Conservation (phyloP, 2,113 vertebrate genomes). For the Chloropsis hardwickii region DNA sequence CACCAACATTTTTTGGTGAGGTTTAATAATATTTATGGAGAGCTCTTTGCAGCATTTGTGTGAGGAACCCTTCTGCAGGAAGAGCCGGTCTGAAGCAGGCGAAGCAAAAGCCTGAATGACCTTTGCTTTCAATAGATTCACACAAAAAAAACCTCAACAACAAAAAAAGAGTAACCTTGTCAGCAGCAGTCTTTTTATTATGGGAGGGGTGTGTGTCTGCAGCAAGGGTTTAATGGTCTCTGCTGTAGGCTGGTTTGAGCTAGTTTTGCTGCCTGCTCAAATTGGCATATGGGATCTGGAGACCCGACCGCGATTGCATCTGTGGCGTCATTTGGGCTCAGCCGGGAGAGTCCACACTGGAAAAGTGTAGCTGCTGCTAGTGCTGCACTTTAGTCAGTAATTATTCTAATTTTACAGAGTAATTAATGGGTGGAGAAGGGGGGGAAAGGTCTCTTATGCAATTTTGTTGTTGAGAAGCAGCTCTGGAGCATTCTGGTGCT, state of each 20-base stretch:
- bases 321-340: background rate
- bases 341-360: background rate
- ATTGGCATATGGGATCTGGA: background rate
- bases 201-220: background rate
- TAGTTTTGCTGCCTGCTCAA: background rate
- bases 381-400: background rate
- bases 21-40: background rate
- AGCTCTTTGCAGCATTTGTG: background rate
- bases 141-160: background rate
- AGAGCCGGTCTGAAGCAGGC: background rate
- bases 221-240: background rate
- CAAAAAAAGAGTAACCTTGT: background rate
- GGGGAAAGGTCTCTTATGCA: background rate
- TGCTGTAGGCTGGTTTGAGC: background rate
- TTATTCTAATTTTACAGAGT: background rate
- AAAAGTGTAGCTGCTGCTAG: background rate
- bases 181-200: constrained; percentile 4
- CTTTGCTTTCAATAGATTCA: background rate
- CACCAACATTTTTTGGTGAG: background rate
- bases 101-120: background rate
- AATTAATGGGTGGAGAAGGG: background rate
- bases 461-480: background rate
- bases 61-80: background rate
- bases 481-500: background rate
- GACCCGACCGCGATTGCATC: background rate